Evolutionary conservation across 2,797 vertebrate species (phyloP), one percentile per base, ranked within the genome.

Genomic region (Poecile montanus): DNA sequence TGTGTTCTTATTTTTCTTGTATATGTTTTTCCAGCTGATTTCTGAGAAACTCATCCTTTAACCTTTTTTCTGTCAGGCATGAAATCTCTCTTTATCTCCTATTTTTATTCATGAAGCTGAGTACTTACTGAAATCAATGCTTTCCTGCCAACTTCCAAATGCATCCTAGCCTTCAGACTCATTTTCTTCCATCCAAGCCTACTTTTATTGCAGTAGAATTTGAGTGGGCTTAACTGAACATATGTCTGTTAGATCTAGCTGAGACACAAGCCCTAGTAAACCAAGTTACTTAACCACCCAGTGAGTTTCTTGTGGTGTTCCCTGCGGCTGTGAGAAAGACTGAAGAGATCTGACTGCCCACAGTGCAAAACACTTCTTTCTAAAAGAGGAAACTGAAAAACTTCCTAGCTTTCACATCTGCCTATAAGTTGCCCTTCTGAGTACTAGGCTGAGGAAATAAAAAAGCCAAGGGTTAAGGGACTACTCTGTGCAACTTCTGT

Each of bases 331-430:
- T 96, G 84, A 97, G 96, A 97, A 74, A 96, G 84, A 92, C 85
- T 95, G 94, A 94, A 91, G 94, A 94, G 73, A 88, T 96, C 60
- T 30, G 23, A 93, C 86, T 91, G 26, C 94, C 82, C 93, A 92
- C 58, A 23, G 80, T 87, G 82, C 48, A 72, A 94, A 96, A 94
- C 67, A 82, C 40, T 94, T 95, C 60, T 66, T 96, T 96, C 96
- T 95, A 94, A 97, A 97, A 93, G 58, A 89, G 71, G 89, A 96
- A 96, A 77, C 63, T 97, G 95, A 96, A 97, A 96, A 94, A 77
- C 42, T 93, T 97, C 92, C 95, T 96, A 96, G 95, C 82, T 95
- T 93, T 90, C 96, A 94, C 95, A 97, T 96, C 96, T 97, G 97
- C 85, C 94, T 96, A 72, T 95, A 91, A 96, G 96, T 97, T 97